These are phyloP conservation scores for Strongylocentrotus purpuratus DNA, from an alignment of 35 echinoderm and acorn worm species.

Conservation along the genomic window DNA sequence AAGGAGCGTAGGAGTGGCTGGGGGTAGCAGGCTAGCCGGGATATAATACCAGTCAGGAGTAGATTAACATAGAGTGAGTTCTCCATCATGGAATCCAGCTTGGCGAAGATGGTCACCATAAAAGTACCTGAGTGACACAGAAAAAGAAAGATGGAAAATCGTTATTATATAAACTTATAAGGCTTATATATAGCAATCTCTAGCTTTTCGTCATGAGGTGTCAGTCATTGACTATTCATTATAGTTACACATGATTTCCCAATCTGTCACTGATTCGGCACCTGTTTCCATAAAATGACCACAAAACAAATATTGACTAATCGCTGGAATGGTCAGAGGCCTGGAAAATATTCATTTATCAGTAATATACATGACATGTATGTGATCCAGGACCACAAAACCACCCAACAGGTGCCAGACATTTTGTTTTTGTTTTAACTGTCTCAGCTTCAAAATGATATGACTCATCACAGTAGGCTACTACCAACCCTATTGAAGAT, in stretches of 20 bases:
- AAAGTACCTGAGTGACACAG: slow-evolving; percentile 67
- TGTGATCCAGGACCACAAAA: too few species aligned
- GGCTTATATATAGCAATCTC: background rate
- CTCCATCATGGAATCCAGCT: slow-evolving; percentile 87
- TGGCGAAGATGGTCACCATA: slow-evolving; percentile 77
- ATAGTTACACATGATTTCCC: background rate
- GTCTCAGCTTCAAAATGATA: too few species aligned
- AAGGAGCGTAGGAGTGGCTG: slow-evolving; percentile 91
- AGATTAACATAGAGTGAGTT: slow-evolving; percentile 92
- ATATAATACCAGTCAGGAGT: slow-evolving; percentile 82
- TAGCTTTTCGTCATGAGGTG: background rate
- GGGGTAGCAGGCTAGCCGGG: slow-evolving; percentile 90
- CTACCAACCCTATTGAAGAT: too few species aligned
- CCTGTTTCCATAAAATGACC: background rate
- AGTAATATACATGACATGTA: too few species aligned
- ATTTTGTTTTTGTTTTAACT: too few species aligned
- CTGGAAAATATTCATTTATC: background rate
- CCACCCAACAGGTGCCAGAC: too few species aligned
- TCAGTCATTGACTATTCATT: too few species aligned
- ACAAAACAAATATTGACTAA: background rate
- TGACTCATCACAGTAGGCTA: too few species aligned
- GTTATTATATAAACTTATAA: background rate
- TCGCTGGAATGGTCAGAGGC: background rate
- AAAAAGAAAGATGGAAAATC: background rate
- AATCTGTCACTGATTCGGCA: background rate